A percentile compares a stretch with the other conserved stretches of the same genome.
phyloP scores from a whole-genome alignment of 2,888 invertebrate genomes.

The Folsomia candida region DNA sequence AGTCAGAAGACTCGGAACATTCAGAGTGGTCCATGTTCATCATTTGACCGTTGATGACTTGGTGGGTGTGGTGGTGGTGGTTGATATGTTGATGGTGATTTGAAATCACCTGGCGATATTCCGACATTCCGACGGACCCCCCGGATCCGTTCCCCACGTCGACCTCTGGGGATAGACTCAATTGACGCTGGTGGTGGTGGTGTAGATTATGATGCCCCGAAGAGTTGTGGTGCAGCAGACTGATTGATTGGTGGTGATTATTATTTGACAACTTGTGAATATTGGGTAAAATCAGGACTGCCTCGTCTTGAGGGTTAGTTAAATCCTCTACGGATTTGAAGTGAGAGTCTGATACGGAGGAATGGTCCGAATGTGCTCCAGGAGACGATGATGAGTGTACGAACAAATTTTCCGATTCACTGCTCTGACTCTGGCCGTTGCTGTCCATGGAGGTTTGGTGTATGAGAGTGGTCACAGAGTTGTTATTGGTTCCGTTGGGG shows the following conservation, averaged over 20 bases:
- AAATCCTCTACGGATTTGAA: background rate
- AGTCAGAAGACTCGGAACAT: conserved; percentile 29
- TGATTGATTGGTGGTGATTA: background rate
- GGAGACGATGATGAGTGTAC: conserved; percentile 20
- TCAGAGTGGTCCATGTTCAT: conserved; percentile 27
- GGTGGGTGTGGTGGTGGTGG: conserved; percentile 8
- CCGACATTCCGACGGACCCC: background rate
- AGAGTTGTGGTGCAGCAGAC: no score
- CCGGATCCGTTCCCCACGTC: background rate
- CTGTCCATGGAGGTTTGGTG: conserved; percentile 16
- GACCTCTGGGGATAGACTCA: conserved; percentile 5
- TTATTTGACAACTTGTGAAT: conserved; percentile 1
- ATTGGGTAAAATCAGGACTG: background rate
- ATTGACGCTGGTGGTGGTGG: background rate
- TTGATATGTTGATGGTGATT: background rate
- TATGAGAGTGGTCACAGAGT: conserved; percentile 19
- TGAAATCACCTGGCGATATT: background rate
- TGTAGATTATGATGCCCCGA: background rate
- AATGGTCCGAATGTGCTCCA: conserved; percentile 10
- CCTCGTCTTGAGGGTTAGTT: background rate
- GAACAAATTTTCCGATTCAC: conserved; percentile 30
- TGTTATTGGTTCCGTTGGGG: conserved; percentile 23
- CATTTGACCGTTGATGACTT: background rate
- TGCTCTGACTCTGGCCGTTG: conserved; percentile 4
- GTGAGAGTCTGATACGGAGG: no score